Base-by-base conservation (phyloP, 2,113 vertebrate genomes). In the Brachypteracias leptosomus region DNA sequence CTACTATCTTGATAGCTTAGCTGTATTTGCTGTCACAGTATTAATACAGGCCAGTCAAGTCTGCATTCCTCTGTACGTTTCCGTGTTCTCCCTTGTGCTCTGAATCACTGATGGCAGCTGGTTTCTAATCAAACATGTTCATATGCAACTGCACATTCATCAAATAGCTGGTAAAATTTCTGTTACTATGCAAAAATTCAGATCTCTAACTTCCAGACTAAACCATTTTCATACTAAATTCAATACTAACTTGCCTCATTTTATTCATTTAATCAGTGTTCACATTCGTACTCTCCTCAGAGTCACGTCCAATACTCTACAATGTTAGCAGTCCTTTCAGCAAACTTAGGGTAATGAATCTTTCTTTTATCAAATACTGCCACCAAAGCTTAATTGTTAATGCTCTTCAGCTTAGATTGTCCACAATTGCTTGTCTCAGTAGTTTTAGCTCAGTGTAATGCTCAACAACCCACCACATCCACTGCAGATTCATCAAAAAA, bases 1-100 rank as follows among this genome's bases (percentile, higher is more conserved):
- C 80, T 82, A 38, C 88, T 87, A 54, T 92, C 89, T 93, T 91
- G 93, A 94, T 95, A 94, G 93, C 85, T 94, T 92, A 94, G 92
- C 93, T 90, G 75, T 90, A 94, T 93, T 95, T 95, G 62, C 82
- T 84, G 73, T 75, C 76, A 92, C 57, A 75, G 81, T 78, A 90
- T 80, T 94, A 92, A 95, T 38, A 94, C 0, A 0, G 73, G 76
- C 42, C 40, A 75, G 42, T 49, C 13, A 15, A 86, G 86, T 93
- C 88, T 75, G 88, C 85, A 68, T 68, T 94, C 52, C 65, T 84
- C 51, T 66, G 38, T 74, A 93, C 18, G 13, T 72, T 80, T 83
- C 67, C 84, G 20, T 63, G 61, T 55, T 90, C 78, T 79, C 47
- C 74, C 68, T 66, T 54, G 40, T 16, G 8, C 75, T 73, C 78